Base-by-base conservation (phyloP, 2,113 vertebrate genomes). In the Spermophilus dauricus region DNA sequence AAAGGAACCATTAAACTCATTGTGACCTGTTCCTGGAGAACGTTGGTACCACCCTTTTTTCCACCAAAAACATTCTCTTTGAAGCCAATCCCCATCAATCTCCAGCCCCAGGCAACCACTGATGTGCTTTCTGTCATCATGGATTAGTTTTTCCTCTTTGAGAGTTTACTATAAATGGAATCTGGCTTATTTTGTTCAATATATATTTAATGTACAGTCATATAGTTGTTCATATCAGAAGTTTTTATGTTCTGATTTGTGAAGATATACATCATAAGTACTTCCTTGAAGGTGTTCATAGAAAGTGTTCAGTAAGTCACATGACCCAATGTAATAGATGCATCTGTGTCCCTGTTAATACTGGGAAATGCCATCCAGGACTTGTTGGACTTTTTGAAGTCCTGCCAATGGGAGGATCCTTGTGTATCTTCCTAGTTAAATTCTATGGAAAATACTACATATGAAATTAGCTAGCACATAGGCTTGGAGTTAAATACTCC, bases 91-190 rank as follows among this genome's bases (percentile, higher is more conserved):
- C 37, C 3, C 61, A 39, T 42, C 39, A 86, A 11, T 89, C 37
- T 18, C 34, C 77, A 77, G 48, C 58, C 39, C 3, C 42, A 83
- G 80, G 32, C 56, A 89, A 51, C 63, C 4, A 24, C 45, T 34
- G 32, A 56, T 85, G 32, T 9, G 20, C 22, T 91, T 75, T 84
- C 53, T 34, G 26, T 92, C 24, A 89, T 32, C 77, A 3, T 86
- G 48, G 39, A 56, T 96, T 93, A 37, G 20, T 84, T 81, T 80
- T 92, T 4, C 37, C 65, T 94, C 95, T 92, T 87, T 69, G 72
- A 91, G 45, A 91, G 7, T 77, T 96, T 90, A 37, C 26, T 45
- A 18, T 77, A 86, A 86, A 37, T 77, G 53, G 37, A 86, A 84
- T 61, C 76, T 96, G 22, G 42, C 65, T 84, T 28, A 37, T 82